Conservation (phyloP, 2,113 vertebrate genomes). For the Pangasianodon hypophthalmus region DNA sequence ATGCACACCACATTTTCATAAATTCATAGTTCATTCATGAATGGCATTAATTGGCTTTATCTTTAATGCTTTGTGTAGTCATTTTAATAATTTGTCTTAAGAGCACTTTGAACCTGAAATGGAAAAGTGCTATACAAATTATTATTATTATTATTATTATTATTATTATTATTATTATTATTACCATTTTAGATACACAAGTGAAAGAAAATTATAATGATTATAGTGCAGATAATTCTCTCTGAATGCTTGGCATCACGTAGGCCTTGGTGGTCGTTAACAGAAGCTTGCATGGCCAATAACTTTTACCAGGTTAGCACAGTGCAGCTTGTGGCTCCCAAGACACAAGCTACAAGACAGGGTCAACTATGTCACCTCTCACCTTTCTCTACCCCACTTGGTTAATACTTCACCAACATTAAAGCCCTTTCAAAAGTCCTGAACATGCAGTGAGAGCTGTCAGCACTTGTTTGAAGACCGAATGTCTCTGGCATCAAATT, state of each 20-base stretch:
- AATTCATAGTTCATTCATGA: neutral
- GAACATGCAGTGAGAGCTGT: neutral
- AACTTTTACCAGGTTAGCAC: neutral
- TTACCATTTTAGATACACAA: too few relatives aligned
- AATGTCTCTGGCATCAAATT: neutral
- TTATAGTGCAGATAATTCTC: neutral
- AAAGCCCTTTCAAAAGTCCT: constrained; percentile 14
- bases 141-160: neutral
- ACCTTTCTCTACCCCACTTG: neutral
- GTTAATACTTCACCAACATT: neutral
- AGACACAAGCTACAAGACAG: neutral
- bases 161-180: too few relatives aligned
- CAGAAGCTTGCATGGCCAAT: constrained; percentile 14
- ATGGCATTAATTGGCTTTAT: neutral
- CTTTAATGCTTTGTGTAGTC: neutral
- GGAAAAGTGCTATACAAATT: neutral
- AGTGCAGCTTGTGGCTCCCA: neutral
- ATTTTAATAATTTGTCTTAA: too few relatives aligned
- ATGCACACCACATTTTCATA: neutral
- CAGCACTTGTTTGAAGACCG: neutral
- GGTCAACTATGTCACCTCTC: neutral
- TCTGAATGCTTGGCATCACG: constrained; percentile 55
- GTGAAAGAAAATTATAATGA: neutral
- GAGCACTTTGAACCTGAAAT: too few relatives aligned
- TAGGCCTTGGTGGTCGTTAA: constrained; percentile 59